These are phyloP conservation scores for Petrocephalus schoutedeni DNA, from an alignment of 2,797 vertebrate genomes.

Conservation along the genomic window DNA sequence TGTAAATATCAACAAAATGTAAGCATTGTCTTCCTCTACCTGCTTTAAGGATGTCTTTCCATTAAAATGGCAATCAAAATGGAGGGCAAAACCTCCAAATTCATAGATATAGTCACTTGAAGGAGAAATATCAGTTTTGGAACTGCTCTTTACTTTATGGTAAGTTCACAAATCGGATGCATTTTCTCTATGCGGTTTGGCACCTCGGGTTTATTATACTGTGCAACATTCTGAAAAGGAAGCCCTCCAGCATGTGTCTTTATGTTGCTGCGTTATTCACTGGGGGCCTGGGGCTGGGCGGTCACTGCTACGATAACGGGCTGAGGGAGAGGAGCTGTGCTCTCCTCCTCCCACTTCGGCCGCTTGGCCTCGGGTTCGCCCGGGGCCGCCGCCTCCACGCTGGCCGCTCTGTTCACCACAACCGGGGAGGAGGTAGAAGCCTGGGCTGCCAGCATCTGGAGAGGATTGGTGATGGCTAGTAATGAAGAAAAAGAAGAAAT, in stretches of 20 bases:
- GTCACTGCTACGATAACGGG: conserved; percentile 67
- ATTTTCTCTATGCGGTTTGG: conserved; percentile 38
- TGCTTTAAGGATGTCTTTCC: neutral
- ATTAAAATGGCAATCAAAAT: conserved; percentile 4
- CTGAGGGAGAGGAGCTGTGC: conserved; percentile 56
- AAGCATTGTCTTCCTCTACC: neutral
- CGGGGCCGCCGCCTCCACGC: conserved; percentile 51
- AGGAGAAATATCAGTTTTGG: neutral
- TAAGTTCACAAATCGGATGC: conserved; percentile 19
- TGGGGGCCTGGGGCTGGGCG: conserved; percentile 50
- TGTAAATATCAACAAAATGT: conserved; percentile 15
- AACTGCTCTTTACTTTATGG: conserved; percentile 23
- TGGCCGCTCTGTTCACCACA: conserved; percentile 70
- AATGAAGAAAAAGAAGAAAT: neutral
- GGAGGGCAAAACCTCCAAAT: neutral
- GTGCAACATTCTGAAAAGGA: conserved; percentile 47
- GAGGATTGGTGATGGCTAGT: conserved; percentile 81
- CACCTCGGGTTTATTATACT: conserved; percentile 47
- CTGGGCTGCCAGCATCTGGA: conserved; percentile 93
- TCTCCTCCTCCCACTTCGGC: conserved; percentile 74
- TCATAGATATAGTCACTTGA: conserved; percentile 24
- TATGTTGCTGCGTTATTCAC: conserved; percentile 39
- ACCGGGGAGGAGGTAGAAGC: conserved; percentile 90
- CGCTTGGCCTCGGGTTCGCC: conserved; percentile 80
- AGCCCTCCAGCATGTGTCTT: conserved; percentile 51